Evolutionary conservation across 2,797 vertebrate species (phyloP).

Genomic region (Esox lucius): DNA sequence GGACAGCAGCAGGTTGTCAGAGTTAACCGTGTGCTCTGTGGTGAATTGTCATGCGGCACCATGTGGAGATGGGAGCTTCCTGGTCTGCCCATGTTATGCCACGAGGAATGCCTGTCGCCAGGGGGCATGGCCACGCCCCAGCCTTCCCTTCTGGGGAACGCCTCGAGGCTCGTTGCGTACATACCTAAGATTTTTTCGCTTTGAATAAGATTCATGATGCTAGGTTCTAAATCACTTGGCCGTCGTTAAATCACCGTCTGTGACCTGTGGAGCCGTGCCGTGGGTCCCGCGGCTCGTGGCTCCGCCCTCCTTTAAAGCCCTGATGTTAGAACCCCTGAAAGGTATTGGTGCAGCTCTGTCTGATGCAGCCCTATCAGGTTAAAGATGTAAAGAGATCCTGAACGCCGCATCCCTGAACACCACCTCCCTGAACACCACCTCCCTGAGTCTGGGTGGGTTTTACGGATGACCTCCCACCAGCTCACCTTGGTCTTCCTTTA

Average conservation of each 20-base stretch:
- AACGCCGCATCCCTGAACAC: too few relatives aligned
- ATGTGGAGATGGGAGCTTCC: slow-evolving; percentile 7
- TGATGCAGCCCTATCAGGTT: too few relatives aligned
- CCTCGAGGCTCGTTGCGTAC: neutral
- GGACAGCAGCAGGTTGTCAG: neutral
- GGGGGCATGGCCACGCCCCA: neutral
- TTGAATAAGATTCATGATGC: neutral
- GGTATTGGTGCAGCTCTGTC: neutral
- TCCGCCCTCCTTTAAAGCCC: too few relatives aligned
- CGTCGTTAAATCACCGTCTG: too few relatives aligned
- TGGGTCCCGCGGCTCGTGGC: too few relatives aligned
- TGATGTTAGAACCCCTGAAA: neutral
- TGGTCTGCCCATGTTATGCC: neutral
- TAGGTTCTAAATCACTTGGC: neutral
- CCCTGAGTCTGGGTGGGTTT: neutral
- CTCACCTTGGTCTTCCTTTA: neutral
- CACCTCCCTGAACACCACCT: neutral
- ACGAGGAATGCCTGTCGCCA: neutral
- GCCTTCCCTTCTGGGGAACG: neutral
- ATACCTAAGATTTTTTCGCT: neutral
- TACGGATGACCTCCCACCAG: neutral
- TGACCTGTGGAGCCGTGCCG: too few relatives aligned
- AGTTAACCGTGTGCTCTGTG: neutral
- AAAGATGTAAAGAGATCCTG: too few relatives aligned
- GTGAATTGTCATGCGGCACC: slow-evolving; percentile 23